A percentile compares a stretch with the other conserved stretches of the same genome.
Evolutionary conservation across 2,888 invertebrate species (phyloP).

Genomic region (Zaprionus bogoriensis): DNA sequence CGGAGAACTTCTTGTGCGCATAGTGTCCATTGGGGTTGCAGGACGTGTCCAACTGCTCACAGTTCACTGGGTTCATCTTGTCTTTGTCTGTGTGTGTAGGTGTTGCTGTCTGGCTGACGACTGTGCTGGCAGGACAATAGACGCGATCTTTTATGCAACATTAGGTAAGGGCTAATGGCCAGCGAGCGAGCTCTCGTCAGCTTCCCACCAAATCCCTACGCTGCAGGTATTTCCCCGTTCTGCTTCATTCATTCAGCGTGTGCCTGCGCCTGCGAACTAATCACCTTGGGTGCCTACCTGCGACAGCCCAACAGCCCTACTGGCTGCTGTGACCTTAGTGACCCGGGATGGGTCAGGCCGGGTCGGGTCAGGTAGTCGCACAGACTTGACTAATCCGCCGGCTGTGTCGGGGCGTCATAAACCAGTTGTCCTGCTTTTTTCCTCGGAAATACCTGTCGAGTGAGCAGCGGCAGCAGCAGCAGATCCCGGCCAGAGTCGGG

Average conservation of each 20-base stretch:
- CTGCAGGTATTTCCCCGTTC: conserved; percentile 68
- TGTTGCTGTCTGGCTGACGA: conserved; percentile 35
- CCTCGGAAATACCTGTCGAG: conserved; percentile 68
- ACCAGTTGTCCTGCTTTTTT: conserved; percentile 67
- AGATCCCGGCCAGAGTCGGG: conserved; percentile 3
- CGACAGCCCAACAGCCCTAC: not conserved
- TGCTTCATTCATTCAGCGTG: conserved; percentile 66
- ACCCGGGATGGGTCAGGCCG: not conserved
- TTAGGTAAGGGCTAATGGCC: conserved; percentile 57
- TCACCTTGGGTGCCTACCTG: conserved; percentile 20
- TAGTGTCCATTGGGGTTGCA: conserved; percentile 27
- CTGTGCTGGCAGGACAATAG: conserved; percentile 41
- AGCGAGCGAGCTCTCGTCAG: conserved; percentile 16
- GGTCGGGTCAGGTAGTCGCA: conserved; percentile 20
- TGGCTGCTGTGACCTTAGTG: not conserved
- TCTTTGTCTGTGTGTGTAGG: conserved; percentile 14
- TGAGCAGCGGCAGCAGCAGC: too few relatives aligned
- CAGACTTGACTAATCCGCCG: conserved; percentile 41
- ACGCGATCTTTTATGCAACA: conserved; percentile 64
- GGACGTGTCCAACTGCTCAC: conserved; percentile 12
- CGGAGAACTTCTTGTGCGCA: conserved; percentile 60
- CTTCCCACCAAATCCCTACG: conserved; percentile 54
- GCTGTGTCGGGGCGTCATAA: conserved; percentile 65
- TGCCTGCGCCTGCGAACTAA: conserved; percentile 49
- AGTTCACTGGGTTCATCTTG: conserved; percentile 12